Evolutionary conservation across 2,113 vertebrate species (phyloP), one percentile per base, ranked within the genome.

Genomic region (Antechinus flavipes): DNA sequence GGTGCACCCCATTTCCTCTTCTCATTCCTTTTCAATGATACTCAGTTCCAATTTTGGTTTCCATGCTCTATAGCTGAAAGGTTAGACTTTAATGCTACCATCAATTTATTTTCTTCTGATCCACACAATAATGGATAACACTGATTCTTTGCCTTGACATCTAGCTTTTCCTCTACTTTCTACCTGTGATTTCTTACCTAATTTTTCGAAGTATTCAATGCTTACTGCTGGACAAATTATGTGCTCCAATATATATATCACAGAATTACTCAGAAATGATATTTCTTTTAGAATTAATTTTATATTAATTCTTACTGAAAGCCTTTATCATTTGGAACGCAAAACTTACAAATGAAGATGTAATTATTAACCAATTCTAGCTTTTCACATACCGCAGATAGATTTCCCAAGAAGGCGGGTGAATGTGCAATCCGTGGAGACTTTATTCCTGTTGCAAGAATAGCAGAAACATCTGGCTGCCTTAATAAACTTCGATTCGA

Each of bases 381-480:
- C 93, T 92, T 96, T 89, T 55, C 54, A 96, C 98, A 98, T 98
- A 99, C 99, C 99, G 98, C 95, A 93, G 99, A 99, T 19, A 99
- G 26, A 97, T 95, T 97, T 96, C 98, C 96, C 8, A 98, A 95
- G 92, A 98, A 96, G 23, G 98, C 98, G 23, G 99, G 98, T 94
- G 97, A 98, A 93, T 98, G 98, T 0, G 98, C 46, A 68, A 99
- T 95, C 50, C 98, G 98, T 50, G 99, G 98, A 11, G 99, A 98
- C 76, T 95, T 98, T 61, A 98, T 98, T 95, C 98, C 99, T 30
- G 98, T 98, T 94, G 98, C 98, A 92, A 99, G 94, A 97, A 99
- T 98, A 91, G 98, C 94, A 90, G 99, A 99, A 91, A 99, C 54
- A 91, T 99, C 99, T 90, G 98, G 98, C 16, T 98, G 98, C 95